Conservation (phyloP, 2,113 vertebrate species). For the Apaloderma vittatum region DNA sequence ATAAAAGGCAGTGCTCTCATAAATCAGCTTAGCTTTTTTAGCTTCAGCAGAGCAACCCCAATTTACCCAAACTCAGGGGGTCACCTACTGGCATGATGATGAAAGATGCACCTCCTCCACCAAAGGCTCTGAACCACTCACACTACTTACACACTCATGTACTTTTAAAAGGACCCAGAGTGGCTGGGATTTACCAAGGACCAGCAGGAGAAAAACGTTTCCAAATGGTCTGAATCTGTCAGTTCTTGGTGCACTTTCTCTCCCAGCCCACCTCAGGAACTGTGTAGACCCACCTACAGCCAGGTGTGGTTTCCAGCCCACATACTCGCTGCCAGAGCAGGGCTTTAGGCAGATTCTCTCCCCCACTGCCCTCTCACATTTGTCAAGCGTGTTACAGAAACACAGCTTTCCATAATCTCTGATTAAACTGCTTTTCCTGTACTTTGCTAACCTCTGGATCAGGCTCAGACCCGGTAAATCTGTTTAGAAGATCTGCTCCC, state of each 20-base stretch:
- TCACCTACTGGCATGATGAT: neutral
- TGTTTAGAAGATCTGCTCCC: neutral
- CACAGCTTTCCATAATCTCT: neutral
- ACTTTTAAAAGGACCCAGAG: neutral
- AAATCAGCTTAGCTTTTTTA: neutral
- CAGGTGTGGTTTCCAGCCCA: neutral
- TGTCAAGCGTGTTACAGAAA: neutral
- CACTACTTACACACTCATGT: neutral
- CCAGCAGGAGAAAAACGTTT: neutral
- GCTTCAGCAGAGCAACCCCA: neutral
- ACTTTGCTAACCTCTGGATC: constrained; percentile 16
- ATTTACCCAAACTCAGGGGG: neutral
- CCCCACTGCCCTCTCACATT: neutral
- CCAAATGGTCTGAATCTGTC: neutral
- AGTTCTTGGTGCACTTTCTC: neutral
- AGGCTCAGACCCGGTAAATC: constrained; percentile 2
- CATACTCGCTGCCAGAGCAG: rapidly evolving
- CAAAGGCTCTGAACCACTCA: neutral
- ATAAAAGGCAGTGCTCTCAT: neutral
- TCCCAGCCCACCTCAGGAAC: neutral
- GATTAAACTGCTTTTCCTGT: neutral
- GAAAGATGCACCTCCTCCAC: neutral
- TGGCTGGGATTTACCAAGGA: neutral
- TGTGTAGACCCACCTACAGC: neutral
- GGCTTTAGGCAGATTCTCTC: neutral